These are phyloP conservation scores for Oceanodroma leucorhoa DNA, from an alignment of 2,797 vertebrate species.

Conservation along the genomic window DNA sequence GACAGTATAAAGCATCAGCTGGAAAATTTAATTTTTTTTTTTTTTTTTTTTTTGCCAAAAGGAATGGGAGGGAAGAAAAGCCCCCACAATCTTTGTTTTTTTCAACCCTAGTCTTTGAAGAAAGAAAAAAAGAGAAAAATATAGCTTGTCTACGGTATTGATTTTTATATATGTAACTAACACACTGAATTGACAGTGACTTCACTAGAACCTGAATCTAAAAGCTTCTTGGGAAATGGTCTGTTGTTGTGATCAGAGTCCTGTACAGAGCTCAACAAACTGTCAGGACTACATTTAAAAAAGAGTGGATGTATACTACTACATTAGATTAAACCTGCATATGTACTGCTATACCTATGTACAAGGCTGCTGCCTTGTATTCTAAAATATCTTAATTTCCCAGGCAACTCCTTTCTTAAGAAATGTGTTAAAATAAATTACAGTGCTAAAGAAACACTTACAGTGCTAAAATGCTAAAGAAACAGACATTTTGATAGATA, in stretches of 20 bases:
- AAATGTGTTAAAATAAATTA: background rate
- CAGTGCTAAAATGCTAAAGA: background rate
- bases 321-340: background rate
- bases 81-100: background rate
- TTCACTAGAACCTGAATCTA: background rate
- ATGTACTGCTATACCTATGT: background rate
- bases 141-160: background rate
- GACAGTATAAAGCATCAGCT: slow-evolving; percentile 50
- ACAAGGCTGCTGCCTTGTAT: background rate
- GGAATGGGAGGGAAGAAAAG: background rate
- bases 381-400: background rate
- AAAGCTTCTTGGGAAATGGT: background rate
- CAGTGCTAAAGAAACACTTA: background rate
- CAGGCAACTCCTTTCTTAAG: background rate
- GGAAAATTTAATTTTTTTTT: slow-evolving; percentile 70
- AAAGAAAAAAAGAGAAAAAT: fast-evolving
- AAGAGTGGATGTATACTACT: background rate
- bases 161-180: slow-evolving; percentile 39
- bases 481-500: background rate
- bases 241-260: background rate
- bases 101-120: slow-evolving; percentile 4
- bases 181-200: background rate
- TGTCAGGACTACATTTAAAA: background rate
- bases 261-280: background rate
- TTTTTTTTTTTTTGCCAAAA: background rate